Conservation (phyloP, 1,140 invertebrate species). For the Dinoponera quadriceps region DNA sequence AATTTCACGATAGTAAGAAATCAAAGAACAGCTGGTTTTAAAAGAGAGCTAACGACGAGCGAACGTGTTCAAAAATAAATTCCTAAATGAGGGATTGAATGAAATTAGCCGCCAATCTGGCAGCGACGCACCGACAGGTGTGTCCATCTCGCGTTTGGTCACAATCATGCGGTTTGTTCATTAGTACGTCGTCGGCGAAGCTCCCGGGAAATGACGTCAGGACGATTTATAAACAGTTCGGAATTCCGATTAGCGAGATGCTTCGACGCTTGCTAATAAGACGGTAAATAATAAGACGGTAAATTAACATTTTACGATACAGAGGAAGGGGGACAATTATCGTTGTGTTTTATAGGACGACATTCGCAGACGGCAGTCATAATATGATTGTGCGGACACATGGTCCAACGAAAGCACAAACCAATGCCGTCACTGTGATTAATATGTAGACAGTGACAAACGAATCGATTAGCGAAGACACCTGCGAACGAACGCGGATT, state of each 20-base stretch:
- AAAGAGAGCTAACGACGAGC: neutral
- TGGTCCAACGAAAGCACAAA: slow-evolving; percentile 48
- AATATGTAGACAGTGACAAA: slow-evolving; percentile 51
- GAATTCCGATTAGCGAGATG: slow-evolving; percentile 67
- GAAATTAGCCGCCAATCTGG: slow-evolving; percentile 35
- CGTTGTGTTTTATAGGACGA: slow-evolving; percentile 34
- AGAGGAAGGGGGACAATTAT: slow-evolving; percentile 17
- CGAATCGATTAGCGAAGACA: slow-evolving; percentile 43
- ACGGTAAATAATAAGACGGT: neutral
- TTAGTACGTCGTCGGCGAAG: slow-evolving; percentile 74
- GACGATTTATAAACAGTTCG: slow-evolving; percentile 68
- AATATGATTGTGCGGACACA: neutral
- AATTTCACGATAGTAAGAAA: neutral
- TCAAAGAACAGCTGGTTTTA: neutral
- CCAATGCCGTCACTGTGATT: slow-evolving; percentile 46
- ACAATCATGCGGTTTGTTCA: slow-evolving; percentile 65
- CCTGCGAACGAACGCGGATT: slow-evolving; percentile 42
- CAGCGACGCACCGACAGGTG: slow-evolving; percentile 29
- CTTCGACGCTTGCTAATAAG: slow-evolving; percentile 34
- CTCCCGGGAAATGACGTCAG: slow-evolving; percentile 76
- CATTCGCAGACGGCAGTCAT: slow-evolving; percentile 21
- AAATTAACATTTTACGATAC: slow-evolving; percentile 6
- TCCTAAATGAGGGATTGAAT: slow-evolving; percentile 42
- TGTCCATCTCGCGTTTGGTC: slow-evolving; percentile 47
- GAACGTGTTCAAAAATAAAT: slow-evolving; percentile 14